Base-by-base conservation (phyloP, 2,113 vertebrate genomes). In the Arothron firmamentum region DNA sequence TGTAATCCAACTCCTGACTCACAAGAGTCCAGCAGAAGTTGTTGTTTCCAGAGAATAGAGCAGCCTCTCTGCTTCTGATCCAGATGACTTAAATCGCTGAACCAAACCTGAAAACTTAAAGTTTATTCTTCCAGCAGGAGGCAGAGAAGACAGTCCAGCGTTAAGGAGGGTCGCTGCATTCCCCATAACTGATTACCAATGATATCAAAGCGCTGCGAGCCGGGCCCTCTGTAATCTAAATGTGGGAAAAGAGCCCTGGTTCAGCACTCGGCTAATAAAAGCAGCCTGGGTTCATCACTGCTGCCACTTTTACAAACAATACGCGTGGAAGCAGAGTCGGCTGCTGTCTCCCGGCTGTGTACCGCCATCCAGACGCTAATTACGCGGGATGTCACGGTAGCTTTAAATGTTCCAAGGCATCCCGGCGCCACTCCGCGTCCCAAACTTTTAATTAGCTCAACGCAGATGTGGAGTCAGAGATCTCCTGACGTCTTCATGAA, bases 241-340 rank as follows among this genome's bases (percentile, higher is more conserved):
- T 57, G 50, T 13, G 54, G 52, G 63, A 55, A 65, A 70, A 70
- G 46, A 62, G 17, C 63, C 49, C 3, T 45, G 47, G 69, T 59
- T 83, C 67, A 77, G 42, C 61, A 42, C n/a, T 57, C 70, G 42
- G 59, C 48, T 70, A 71, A 78, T 68, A 63, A 74, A 63, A 46
- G 42, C 50, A 54, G 52, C 10, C 57, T 25, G 5, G 49, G 56
- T 67, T 48, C 43, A 48, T 65, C 18, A 51, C 53, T 56, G 62
- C 49, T 56, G 43, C 18, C 42, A 42, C 74, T 67, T 53, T 56
- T n/a, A 56, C 65, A 78, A 80, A 72, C 62, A 72, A 64, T 62
- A 65, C 65, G 69, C 72, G 72, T 62, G 59, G 65, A 75, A 31
- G 23, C 6, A 70, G 75, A 65, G 68, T 79, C 77, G 59, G 66